Evolutionary conservation across 2,888 invertebrate genomes (phyloP).

Genomic region (Caenorhabditis uteleia): DNA sequence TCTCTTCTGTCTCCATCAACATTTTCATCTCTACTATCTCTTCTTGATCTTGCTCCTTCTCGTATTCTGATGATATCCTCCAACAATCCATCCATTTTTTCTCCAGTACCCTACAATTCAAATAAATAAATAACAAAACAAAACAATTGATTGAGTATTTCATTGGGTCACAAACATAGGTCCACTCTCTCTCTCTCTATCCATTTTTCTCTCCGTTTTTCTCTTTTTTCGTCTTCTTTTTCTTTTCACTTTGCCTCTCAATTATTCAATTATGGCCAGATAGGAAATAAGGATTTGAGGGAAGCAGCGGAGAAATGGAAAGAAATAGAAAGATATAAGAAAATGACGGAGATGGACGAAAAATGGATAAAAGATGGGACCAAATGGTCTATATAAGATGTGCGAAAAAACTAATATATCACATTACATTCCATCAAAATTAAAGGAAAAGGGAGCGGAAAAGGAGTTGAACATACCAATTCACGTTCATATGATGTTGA

Average conservation of each 20-base stretch:
- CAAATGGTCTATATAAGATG: constrained; percentile 1
- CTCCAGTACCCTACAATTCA: constrained; percentile 23
- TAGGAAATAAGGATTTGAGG: no score
- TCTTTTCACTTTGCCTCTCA: no score
- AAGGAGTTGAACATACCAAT: constrained; percentile 9
- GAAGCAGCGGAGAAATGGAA: no score
- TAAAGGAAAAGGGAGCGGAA: background rate
- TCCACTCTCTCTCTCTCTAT: no score
- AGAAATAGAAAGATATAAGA: constrained; percentile 13
- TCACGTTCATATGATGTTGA: constrained; percentile 52
- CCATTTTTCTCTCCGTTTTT: no score
- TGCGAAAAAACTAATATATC: background rate
- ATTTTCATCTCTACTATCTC: constrained; percentile 36
- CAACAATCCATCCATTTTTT: constrained; percentile 33
- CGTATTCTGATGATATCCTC: constrained; percentile 43
- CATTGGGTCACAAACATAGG: no score
- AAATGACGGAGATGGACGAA: constrained; percentile 2
- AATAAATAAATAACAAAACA: no score
- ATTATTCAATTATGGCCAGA: no score
- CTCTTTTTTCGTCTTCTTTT: no score
- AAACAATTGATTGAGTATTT: background rate
- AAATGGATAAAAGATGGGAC: background rate
- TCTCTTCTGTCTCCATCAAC: constrained; percentile 15
- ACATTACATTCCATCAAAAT: constrained; percentile 1
- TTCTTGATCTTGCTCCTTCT: constrained; percentile 46